phyloP scores from a whole-genome alignment of 2,888 invertebrate genomes.

The Macrophya alboannulata region DNA sequence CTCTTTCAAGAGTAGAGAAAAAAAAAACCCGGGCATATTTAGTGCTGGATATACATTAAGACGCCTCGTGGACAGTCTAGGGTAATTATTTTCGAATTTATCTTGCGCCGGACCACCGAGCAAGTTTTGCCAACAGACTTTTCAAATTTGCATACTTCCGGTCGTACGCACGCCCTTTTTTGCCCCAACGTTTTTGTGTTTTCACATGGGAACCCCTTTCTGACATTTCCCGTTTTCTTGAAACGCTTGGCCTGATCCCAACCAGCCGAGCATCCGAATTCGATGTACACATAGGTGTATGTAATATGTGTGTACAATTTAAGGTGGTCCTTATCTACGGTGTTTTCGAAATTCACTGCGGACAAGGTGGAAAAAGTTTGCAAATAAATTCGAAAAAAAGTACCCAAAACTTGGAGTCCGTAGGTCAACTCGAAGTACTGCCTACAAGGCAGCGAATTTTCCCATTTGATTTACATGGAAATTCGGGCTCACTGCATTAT shows the following conservation, averaged over 20 bases:
- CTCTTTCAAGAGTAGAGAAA: slow-evolving; percentile 12
- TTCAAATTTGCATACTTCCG: slow-evolving; percentile 74
- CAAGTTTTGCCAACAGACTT: slow-evolving; percentile 74
- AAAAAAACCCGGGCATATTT: slow-evolving; percentile 55
- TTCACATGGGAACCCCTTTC: slow-evolving; percentile 63
- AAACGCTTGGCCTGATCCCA: slow-evolving; percentile 2
- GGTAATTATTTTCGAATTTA: slow-evolving; percentile 75
- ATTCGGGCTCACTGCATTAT: too few species aligned
- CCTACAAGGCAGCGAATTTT: too few species aligned
- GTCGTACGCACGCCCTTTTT: slow-evolving; percentile 66
- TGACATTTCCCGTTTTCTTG: slow-evolving; percentile 54
- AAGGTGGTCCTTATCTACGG: too few species aligned
- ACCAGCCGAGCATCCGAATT: neutral
- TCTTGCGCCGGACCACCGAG: slow-evolving; percentile 74
- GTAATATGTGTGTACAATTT: slow-evolving; percentile 36
- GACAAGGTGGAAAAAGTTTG: too few species aligned
- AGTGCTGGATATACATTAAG: slow-evolving; percentile 55
- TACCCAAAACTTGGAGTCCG: too few species aligned
- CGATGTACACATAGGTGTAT: neutral
- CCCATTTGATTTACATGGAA: too few species aligned
- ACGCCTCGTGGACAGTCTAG: slow-evolving; percentile 54
- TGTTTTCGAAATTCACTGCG: too few species aligned
- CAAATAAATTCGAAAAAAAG: too few species aligned
- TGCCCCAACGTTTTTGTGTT: slow-evolving; percentile 57
- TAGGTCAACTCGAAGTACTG: too few species aligned